Conservation (phyloP, 1,140 invertebrate genomes). For the Manduca sexta region DNA sequence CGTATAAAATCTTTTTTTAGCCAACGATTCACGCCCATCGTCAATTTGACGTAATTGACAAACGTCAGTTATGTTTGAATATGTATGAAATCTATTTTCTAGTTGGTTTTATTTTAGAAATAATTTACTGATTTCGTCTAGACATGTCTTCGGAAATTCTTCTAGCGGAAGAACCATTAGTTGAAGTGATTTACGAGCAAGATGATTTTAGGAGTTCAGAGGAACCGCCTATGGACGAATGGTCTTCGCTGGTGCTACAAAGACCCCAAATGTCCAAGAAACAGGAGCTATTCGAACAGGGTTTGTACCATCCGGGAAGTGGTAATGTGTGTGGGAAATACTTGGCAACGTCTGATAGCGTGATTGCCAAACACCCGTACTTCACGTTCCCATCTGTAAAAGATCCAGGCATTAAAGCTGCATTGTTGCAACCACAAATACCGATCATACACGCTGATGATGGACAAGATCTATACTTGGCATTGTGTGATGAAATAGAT, state of each 20-base stretch:
- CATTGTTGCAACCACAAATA: slow-evolving; percentile 52
- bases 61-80: too few species aligned
- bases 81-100: background rate
- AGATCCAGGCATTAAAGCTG: slow-evolving; percentile 67
- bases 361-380: slow-evolving; percentile 58
- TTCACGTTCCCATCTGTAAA: slow-evolving; percentile 62
- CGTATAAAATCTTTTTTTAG: background rate
- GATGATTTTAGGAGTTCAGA: slow-evolving; percentile 27
- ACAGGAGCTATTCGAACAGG: slow-evolving; percentile 24
- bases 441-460: slow-evolving; percentile 46
- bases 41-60: slow-evolving; percentile 13
- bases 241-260: slow-evolving; percentile 41
- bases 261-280: slow-evolving; percentile 31
- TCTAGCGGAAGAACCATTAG: slow-evolving; percentile 6
- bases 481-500: slow-evolving; percentile 56
- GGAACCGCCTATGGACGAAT: slow-evolving; percentile 45
- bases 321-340: slow-evolving; percentile 50
- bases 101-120: background rate
- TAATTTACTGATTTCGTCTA: background rate
- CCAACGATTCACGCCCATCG: background rate
- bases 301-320: slow-evolving; percentile 39
- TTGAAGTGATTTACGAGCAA: slow-evolving; percentile 22
- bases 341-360: slow-evolving; percentile 60
- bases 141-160: slow-evolving; percentile 28
- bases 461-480: slow-evolving; percentile 59